Evolutionary conservation across 2,797 vertebrate genomes (phyloP).

Genomic region (Hydrolagus colliei): DNA sequence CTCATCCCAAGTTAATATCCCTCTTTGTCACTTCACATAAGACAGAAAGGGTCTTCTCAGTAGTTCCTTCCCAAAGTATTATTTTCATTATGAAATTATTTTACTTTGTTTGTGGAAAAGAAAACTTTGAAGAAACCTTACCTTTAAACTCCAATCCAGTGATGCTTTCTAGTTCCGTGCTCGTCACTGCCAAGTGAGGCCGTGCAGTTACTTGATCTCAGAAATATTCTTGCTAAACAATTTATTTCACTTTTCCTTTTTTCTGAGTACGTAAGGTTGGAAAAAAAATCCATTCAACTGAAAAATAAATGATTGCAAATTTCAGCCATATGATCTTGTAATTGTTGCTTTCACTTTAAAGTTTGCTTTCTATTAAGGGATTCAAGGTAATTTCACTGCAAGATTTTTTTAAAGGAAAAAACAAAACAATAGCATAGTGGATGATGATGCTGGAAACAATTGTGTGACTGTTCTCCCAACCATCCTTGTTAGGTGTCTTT

Average conservation of each 20-base stretch:
- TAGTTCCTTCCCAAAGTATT: no score
- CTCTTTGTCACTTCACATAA: no score
- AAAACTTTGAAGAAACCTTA: background rate
- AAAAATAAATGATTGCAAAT: background rate
- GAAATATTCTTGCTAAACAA: background rate
- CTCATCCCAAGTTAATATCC: no score
- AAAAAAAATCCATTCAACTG: background rate
- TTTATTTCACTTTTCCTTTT: background rate
- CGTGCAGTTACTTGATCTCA: background rate
- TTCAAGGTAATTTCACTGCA: background rate
- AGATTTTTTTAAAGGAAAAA: background rate
- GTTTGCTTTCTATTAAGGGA: background rate
- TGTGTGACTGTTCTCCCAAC: background rate
- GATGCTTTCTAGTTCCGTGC: background rate
- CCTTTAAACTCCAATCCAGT: background rate
- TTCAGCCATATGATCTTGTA: background rate
- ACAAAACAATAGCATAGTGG: background rate
- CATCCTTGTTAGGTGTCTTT: background rate
- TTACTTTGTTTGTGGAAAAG: no score
- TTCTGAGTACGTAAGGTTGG: background rate
- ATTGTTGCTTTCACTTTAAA: background rate
- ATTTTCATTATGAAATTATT: no score
- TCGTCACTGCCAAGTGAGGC: background rate
- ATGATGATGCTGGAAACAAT: background rate
- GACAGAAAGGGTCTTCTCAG: no score